Conservation (phyloP, 1,140 invertebrate genomes). For the Spodoptera frugiperda region DNA sequence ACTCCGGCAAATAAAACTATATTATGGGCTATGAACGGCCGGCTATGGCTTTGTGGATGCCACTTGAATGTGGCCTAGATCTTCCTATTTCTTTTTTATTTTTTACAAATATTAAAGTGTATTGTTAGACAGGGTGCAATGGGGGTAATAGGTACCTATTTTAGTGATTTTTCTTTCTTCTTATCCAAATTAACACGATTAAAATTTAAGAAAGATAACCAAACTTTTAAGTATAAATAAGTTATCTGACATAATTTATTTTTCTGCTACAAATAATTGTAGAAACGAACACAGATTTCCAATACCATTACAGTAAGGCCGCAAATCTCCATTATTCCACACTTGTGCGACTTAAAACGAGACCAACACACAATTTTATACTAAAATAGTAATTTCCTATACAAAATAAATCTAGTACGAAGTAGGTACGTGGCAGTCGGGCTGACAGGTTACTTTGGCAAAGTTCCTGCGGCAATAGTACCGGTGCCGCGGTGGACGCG, state of each 20-base stretch:
- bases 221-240: no score
- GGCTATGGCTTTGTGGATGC: conserved; percentile 5
- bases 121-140: background rate
- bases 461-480: conserved; percentile 45
- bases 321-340: conserved; percentile 2
- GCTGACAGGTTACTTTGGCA: conserved; percentile 58
- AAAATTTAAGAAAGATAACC: no score
- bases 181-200: no score
- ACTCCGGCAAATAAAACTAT: conserved; percentile 48
- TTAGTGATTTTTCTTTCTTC: no score
- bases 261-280: no score
- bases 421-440: conserved; percentile 23
- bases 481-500: conserved; percentile 1
- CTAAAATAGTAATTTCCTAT: conserved; percentile 34
- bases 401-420: conserved; percentile 25
- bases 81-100: background rate
- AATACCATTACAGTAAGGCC: background rate
- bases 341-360: background rate
- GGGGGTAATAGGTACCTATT: background rate
- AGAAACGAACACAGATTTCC: background rate
- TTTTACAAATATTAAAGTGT: background rate
- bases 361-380: conserved; percentile 5
- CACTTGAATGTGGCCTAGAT: background rate
- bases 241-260: no score
- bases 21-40: conserved; percentile 43